These are phyloP conservation scores for Lithophane leautieri DNA, from an alignment of 2,888 invertebrate genomes.

Conservation along the genomic window DNA sequence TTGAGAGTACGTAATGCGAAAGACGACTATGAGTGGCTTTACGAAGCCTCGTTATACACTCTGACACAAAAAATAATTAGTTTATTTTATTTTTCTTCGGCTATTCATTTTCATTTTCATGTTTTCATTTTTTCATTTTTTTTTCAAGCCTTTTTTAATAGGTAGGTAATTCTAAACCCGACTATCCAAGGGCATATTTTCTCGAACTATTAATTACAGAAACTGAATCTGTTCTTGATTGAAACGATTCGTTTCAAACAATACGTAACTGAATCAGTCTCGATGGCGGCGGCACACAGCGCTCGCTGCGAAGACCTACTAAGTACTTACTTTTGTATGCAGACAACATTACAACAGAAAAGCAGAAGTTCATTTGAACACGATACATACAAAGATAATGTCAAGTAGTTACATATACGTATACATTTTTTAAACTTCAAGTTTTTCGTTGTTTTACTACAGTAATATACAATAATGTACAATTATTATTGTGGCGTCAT, in stretches of 20 bases:
- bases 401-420: neutral
- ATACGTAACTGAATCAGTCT: conserved; percentile 19
- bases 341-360: neutral
- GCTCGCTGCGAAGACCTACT: conserved; percentile 7
- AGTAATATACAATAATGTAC: too few relatives aligned
- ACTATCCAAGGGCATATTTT: neutral
- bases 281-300: conserved; percentile 4
- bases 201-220: neutral
- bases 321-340: conserved; percentile 27
- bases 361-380: neutral
- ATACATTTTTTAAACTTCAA: too few relatives aligned
- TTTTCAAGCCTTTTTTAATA: too few relatives aligned
- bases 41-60: too few relatives aligned
- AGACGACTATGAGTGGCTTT: too few relatives aligned
- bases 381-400: neutral
- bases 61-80: neutral
- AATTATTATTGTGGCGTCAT: too few relatives aligned
- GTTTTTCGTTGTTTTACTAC: too few relatives aligned
- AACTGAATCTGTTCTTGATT: conserved; percentile 11
- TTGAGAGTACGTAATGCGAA: conserved; percentile 1
- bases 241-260: conserved; percentile 30
- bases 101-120: too few relatives aligned
- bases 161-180: neutral
- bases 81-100: neutral
- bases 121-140: too few relatives aligned